Base-by-base conservation (phyloP, 1,140 invertebrate genomes). In the Physella acuta region DNA sequence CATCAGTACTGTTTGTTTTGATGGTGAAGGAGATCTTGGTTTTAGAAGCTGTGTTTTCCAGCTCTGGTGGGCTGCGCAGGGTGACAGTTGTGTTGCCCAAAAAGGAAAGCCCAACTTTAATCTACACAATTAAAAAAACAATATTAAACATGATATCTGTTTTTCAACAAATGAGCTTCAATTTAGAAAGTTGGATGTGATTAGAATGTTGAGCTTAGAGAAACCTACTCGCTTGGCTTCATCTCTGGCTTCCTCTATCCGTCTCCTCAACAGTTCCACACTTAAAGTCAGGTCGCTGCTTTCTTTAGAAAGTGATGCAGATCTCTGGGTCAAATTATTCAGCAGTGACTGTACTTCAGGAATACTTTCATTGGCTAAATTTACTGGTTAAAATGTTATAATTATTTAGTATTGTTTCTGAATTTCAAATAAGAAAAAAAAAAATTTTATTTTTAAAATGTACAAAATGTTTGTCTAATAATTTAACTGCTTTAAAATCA, bases 1-100 rank as follows among this genome's bases (percentile, higher is more conserved):
- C 95, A 79, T 94, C 89, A 0, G 88, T 87, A 55, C 92, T 88
- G 5, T 52, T 85, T 0, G 96, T 98, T 74, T 90, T 90, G 73
- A 88, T 94, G 85, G 92, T 95, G 0, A 94, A 84, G 0, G 93
- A 95, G 3, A 97, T 88, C 70, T 92, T 90, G 0, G 92, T 94
- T 39, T 93, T 92, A 0, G 94, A 94, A 20, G 92, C 91, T 75
- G 95, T 88, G 31, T 92, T 87, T 1, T 91, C 90, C 2, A 97
- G 79, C 75, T 90, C 91, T 26, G 92, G 89, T 0, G 95, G 95
- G 74, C 95, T 92, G 67, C 92, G 89, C 26, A 97, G 80, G 78
- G 97, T 91, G 0, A 98, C 85, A 0, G 91, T 91, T 1, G 94
- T 93, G 69, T 91, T 92, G 0, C 89, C 88, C 69, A 90, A 89